These are phyloP conservation scores for Sula dactylatra DNA, from an alignment of 2,113 vertebrate species.

Conservation along the genomic window DNA sequence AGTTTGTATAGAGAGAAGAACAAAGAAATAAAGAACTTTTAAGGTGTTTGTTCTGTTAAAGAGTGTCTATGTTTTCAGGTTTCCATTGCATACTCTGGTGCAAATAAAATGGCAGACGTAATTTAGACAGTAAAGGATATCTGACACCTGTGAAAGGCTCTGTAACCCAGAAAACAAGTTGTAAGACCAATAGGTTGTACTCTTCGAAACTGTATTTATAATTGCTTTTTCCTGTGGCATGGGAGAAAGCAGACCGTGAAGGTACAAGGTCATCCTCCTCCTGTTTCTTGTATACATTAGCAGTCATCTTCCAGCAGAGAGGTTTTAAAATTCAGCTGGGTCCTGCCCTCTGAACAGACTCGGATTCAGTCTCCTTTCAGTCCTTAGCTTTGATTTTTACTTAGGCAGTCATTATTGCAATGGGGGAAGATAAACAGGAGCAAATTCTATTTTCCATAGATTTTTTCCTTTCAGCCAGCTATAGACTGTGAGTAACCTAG, in stretches of 20 bases:
- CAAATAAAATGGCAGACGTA: background rate
- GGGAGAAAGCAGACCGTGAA: background rate
- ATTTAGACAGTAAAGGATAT: background rate
- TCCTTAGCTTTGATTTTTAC: background rate
- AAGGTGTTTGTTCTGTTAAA: background rate
- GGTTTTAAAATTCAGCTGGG: background rate
- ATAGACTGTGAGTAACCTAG: background rate
- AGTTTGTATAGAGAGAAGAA: background rate
- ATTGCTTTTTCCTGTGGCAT: background rate
- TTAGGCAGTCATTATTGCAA: background rate
- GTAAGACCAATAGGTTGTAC: background rate
- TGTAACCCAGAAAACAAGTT: background rate
- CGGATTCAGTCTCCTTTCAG: background rate
- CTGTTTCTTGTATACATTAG: background rate
- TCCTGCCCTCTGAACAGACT: background rate
- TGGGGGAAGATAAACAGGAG: background rate
- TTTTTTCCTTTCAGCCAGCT: background rate
- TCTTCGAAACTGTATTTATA: background rate
- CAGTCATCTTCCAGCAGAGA: background rate
- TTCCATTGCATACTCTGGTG: background rate
- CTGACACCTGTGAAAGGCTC: background rate
- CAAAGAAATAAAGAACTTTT: background rate
- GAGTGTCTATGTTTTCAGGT: background rate
- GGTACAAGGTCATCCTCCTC: constrained; percentile 1
- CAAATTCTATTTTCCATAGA: background rate